A percentile compares a stretch with the other conserved stretches of the same genome.
These are phyloP conservation scores for Aphelenchoides avenae DNA, from an alignment of 1,140 invertebrate species.

Conservation along the genomic window DNA sequence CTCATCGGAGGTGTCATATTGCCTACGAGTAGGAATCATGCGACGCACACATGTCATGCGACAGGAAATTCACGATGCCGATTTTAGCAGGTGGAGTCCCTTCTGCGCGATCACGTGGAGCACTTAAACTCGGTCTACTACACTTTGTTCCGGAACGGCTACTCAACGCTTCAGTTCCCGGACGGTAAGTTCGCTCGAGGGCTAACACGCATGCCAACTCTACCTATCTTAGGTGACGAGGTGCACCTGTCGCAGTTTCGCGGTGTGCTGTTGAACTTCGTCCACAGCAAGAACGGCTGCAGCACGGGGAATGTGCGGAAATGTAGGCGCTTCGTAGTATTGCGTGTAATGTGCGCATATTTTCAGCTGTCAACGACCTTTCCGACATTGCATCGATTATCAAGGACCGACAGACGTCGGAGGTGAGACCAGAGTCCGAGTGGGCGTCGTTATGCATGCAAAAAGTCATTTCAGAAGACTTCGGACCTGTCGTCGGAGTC, in stretches of 20 bases:
- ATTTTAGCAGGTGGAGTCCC: constrained; percentile 23
- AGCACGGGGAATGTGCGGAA: not conserved
- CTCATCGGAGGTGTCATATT: too few relatives aligned
- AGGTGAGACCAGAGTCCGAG: too few relatives aligned
- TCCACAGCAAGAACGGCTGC: constrained; percentile 3
- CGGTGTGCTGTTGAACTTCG: constrained; percentile 27
- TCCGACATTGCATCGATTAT: too few relatives aligned
- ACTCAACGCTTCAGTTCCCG: constrained; percentile 36
- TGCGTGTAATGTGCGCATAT: too few relatives aligned
- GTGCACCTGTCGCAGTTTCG: constrained; percentile 37
- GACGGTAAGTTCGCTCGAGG: constrained; percentile 18
- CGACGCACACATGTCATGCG: too few relatives aligned
- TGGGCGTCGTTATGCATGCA: too few relatives aligned
- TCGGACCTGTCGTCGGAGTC: constrained; percentile 7
- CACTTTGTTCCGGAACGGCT: constrained; percentile 29
- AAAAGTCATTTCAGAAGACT: constrained; percentile 2
- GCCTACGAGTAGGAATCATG: too few relatives aligned
- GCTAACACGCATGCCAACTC: not conserved
- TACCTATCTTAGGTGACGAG: constrained; percentile 31
- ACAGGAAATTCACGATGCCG: constrained; percentile 5
- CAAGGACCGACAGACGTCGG: too few relatives aligned
- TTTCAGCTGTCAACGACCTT: too few relatives aligned
- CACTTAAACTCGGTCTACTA: constrained; percentile 38
- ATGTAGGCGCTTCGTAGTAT: too few relatives aligned
- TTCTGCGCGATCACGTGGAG: constrained; percentile 27